phyloP scores from a whole-genome alignment of 2,888 invertebrate genomes.

The Asteroscopus sphinx region DNA sequence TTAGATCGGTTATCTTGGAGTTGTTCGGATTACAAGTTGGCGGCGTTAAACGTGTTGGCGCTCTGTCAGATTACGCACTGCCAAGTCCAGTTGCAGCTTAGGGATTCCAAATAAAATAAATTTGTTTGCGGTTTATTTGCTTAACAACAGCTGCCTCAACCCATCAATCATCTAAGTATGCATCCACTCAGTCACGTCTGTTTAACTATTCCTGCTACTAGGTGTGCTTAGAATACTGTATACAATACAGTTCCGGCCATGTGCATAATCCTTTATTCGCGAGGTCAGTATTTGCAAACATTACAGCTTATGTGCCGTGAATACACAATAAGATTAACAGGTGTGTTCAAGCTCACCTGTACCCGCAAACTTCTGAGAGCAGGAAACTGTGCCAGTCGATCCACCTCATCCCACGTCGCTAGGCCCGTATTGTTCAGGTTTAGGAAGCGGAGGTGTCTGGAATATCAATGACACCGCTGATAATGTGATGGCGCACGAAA shows the following conservation, averaged over 20 bases:
- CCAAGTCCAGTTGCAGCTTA: constrained; percentile 54
- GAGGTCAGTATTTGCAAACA: constrained; percentile 64
- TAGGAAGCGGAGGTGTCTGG: constrained; percentile 92
- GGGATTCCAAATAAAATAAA: constrained; percentile 31
- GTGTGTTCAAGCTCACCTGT: constrained; percentile 88
- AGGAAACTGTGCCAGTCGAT: constrained; percentile 95
- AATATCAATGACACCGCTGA: constrained; percentile 65
- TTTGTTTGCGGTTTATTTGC: constrained; percentile 15
- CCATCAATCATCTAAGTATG: constrained; percentile 27
- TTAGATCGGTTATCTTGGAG: constrained; percentile 50
- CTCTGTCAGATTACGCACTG: constrained; percentile 45
- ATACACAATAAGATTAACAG: constrained; percentile 49
- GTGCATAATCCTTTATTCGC: constrained; percentile 58
- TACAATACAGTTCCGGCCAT: constrained; percentile 63
- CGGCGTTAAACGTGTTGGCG: constrained; percentile 57
- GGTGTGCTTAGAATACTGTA: constrained; percentile 45
- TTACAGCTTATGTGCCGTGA: constrained; percentile 36
- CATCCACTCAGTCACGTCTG: constrained; percentile 25
- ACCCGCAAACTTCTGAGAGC: constrained; percentile 95
- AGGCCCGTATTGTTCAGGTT: constrained; percentile 96
- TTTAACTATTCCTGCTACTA: constrained; percentile 39
- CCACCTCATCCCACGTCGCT: constrained; percentile 96
- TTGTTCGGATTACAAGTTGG: constrained; percentile 53
- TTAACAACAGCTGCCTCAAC: constrained; percentile 6
- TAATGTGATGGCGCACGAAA: constrained; percentile 53